These are phyloP conservation scores for Muntiacus reevesi DNA, from an alignment of 2,113 vertebrate genomes.

Conservation along the genomic window DNA sequence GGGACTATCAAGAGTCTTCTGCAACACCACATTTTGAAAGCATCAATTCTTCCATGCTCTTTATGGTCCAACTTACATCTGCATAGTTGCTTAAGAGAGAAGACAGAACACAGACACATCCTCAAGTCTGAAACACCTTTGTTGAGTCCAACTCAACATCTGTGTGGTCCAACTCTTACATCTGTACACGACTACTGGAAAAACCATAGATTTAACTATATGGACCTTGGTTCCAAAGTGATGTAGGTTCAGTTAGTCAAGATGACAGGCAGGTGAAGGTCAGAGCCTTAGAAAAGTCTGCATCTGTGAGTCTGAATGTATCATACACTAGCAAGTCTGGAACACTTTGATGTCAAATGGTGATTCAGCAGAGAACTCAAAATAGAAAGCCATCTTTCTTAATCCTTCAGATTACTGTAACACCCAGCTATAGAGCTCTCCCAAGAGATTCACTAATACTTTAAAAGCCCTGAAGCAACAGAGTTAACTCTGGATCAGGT, in stretches of 20 bases:
- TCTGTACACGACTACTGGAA: background rate
- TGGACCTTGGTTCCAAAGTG: background rate
- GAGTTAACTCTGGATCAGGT: slow-evolving; percentile 34
- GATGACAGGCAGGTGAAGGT: background rate
- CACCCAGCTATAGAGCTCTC: background rate
- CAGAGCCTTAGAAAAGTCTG: background rate
- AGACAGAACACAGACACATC: too few relatives aligned
- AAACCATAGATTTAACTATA: background rate
- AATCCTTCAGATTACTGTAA: slow-evolving; percentile 20
- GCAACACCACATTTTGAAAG: background rate
- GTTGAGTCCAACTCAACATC: background rate
- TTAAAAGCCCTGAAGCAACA: slow-evolving; percentile 42
- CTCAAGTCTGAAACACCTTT: too few relatives aligned
- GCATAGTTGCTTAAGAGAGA: too few relatives aligned
- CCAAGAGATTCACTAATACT: slow-evolving; percentile 48
- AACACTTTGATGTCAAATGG: background rate
- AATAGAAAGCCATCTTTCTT: slow-evolving; percentile 32
- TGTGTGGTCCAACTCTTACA: background rate
- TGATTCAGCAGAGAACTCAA: slow-evolving; percentile 40
- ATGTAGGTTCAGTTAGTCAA: background rate
- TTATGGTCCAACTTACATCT: too few relatives aligned
- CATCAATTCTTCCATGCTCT: background rate
- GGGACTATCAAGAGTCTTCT: background rate
- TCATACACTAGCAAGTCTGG: background rate
- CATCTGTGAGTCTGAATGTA: background rate